These are phyloP conservation scores for Criorhina ranunculi DNA, from an alignment of 2,888 invertebrate species.

Conservation along the genomic window DNA sequence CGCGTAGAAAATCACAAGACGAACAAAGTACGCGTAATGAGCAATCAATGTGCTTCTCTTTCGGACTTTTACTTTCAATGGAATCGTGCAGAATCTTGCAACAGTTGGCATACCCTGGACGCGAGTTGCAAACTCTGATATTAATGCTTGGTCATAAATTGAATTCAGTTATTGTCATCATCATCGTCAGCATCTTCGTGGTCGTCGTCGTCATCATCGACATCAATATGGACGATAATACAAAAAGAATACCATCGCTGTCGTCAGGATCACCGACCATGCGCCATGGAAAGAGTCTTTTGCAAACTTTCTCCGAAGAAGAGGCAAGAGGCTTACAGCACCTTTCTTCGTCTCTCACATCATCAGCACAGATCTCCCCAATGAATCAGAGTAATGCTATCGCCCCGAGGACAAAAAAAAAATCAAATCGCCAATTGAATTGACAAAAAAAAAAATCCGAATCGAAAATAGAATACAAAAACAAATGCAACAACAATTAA, in stretches of 20 bases:
- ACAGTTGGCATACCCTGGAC: conserved; percentile 48
- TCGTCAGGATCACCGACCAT: conserved; percentile 51
- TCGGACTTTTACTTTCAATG: conserved; percentile 72
- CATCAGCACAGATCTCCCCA: conserved; percentile 29
- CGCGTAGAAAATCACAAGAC: conserved; percentile 23
- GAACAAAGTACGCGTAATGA: conserved; percentile 34
- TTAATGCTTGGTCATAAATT: conserved; percentile 62
- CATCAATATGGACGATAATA: conserved; percentile 41
- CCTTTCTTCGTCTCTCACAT: conserved; percentile 54
- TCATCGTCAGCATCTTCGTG: conserved; percentile 38
- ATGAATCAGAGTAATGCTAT: conserved; percentile 32
- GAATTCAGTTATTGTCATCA: conserved; percentile 65
- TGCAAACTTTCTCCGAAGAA: conserved; percentile 62
- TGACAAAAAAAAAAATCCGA: no score
- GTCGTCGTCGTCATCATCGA: conserved; percentile 9
- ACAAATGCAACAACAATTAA: conserved; percentile 23
- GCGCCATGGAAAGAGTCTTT: conserved; percentile 15
- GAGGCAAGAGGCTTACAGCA: conserved; percentile 35
- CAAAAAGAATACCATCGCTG: conserved; percentile 28
- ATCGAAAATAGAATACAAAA: not conserved
- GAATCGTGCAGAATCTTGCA: conserved; percentile 70
- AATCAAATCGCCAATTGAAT: conserved; percentile 43
- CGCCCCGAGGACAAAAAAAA: conserved; percentile 20
- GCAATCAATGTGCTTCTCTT: conserved; percentile 51
- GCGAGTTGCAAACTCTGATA: conserved; percentile 25